Conservation (phyloP, 2,113 vertebrate species). For the Anguilla rostrata region DNA sequence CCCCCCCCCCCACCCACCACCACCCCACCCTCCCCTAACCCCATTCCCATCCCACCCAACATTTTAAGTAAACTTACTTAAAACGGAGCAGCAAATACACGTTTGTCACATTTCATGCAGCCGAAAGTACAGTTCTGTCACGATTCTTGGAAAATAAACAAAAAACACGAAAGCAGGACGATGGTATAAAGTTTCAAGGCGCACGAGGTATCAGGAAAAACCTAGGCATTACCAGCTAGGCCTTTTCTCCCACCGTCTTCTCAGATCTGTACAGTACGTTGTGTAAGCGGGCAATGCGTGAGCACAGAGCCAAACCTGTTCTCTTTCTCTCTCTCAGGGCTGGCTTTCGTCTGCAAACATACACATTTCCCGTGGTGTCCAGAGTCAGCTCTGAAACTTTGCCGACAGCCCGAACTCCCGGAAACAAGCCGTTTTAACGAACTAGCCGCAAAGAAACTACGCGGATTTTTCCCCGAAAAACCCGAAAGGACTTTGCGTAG, state of each 20-base stretch:
- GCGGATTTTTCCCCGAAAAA: not conserved
- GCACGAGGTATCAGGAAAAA: slow-evolving; percentile 21
- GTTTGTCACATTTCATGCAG: slow-evolving; percentile 28
- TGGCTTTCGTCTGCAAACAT: not conserved
- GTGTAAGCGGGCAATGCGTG: not conserved
- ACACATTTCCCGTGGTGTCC: not conserved
- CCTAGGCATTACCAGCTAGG: not conserved
- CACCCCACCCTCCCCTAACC: too few relatives aligned
- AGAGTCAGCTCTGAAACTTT: slow-evolving; percentile 14
- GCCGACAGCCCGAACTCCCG: not conserved
- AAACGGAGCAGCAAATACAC: slow-evolving; percentile 8
- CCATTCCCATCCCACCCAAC: not conserved
- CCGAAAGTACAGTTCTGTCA: slow-evolving; percentile 5
- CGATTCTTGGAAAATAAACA: slow-evolving; percentile 3
- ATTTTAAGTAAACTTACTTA: slow-evolving; percentile 10
- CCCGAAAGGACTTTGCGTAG: not conserved
- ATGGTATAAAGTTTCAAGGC: slow-evolving; percentile 24
- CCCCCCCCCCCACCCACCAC: not conserved
- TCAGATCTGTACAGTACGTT: slow-evolving; percentile 28
- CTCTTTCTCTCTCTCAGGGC: not conserved
- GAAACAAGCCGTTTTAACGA: not conserved
- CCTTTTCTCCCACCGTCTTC: not conserved
- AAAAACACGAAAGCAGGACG: not conserved
- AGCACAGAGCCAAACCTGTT: not conserved
- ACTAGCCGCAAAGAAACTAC: slow-evolving; percentile 19